A percentile compares a stretch with the other conserved stretches of the same genome.
These are phyloP conservation scores for Rhinichthys osculus DNA, from an alignment of 2,797 vertebrate species.

Conservation along the genomic window DNA sequence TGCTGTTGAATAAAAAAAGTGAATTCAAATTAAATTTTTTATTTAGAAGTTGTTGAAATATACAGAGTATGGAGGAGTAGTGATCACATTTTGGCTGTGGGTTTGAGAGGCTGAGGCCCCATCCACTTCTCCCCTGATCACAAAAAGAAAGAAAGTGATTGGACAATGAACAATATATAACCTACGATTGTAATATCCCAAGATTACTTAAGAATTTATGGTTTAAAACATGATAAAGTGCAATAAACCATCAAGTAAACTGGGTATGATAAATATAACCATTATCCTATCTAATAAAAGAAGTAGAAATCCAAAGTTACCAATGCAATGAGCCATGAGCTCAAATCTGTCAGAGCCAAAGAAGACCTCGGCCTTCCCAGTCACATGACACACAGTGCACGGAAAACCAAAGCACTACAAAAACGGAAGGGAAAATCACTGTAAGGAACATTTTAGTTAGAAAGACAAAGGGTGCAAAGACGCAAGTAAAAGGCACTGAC, in stretches of 20 bases:
- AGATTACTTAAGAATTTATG: background rate
- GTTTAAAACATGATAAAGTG: background rate
- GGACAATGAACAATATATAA: background rate
- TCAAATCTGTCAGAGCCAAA: conserved; percentile 95
- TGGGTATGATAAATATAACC: background rate
- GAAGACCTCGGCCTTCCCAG: conserved; percentile 80
- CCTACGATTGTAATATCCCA: background rate
- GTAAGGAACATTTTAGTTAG: conserved; percentile 3
- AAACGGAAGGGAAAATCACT: background rate
- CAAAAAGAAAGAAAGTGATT: conserved; percentile 45
- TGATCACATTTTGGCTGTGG: conserved; percentile 70
- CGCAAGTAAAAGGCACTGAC: conserved; percentile 71
- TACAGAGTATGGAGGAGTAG: conserved; percentile 11
- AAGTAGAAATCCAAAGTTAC: conserved; percentile 73
- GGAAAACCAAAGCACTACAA: conserved; percentile 91
- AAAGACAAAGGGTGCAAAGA: background rate
- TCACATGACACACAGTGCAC: conserved; percentile 80
- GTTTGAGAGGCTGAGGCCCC: conserved; percentile 81
- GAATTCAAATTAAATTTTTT: background rate
- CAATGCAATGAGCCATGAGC: conserved; percentile 85
- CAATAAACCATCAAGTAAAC: background rate
- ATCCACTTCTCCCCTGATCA: conserved; percentile 91
- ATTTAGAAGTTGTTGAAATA: background rate
- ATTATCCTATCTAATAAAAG: background rate
- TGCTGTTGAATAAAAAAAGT: background rate